Percentiles rank a stretch among this genome's conserved stretches.
phyloP scores from a whole-genome alignment of 2,113 vertebrate species.

The Orthonyx spaldingii region DNA sequence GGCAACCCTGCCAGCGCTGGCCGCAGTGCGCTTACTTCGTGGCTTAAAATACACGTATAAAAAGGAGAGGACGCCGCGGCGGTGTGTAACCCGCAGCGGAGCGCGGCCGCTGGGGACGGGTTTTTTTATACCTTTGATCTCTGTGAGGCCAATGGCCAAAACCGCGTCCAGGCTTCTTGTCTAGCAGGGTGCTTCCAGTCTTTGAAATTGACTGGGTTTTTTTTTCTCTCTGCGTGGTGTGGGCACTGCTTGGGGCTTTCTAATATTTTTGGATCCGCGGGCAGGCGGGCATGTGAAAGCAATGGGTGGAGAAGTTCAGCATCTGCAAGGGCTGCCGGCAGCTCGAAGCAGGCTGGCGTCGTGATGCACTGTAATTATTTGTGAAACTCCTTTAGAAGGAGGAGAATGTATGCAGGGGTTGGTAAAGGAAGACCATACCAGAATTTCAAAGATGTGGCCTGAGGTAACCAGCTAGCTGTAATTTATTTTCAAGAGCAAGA shows the following conservation, averaged over 20 bases:
- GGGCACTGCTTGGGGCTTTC: background rate
- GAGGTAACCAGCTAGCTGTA: background rate
- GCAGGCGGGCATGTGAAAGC: background rate
- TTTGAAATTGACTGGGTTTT: background rate
- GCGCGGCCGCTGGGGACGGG: background rate
- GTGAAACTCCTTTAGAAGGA: background rate
- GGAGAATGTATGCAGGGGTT: background rate
- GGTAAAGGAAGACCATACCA: background rate
- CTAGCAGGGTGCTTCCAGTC: background rate
- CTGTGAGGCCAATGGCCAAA: background rate
- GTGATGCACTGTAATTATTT: background rate
- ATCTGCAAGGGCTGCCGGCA: background rate
- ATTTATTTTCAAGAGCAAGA: background rate
- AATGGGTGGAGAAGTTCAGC: background rate
- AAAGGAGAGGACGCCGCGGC: background rate
- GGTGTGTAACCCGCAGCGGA: background rate
- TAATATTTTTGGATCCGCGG: background rate
- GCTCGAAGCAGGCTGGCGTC: background rate
- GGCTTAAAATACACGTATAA: background rate
- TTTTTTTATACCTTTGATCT: background rate
- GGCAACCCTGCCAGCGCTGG: background rate
- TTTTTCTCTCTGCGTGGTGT: rapidly evolving
- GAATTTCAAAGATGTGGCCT: slow-evolving; percentile 14
- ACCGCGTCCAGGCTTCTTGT: background rate
- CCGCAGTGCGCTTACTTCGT: background rate